Conservation (phyloP, 2,113 vertebrate genomes). For the Apistogramma diplotaenia region DNA sequence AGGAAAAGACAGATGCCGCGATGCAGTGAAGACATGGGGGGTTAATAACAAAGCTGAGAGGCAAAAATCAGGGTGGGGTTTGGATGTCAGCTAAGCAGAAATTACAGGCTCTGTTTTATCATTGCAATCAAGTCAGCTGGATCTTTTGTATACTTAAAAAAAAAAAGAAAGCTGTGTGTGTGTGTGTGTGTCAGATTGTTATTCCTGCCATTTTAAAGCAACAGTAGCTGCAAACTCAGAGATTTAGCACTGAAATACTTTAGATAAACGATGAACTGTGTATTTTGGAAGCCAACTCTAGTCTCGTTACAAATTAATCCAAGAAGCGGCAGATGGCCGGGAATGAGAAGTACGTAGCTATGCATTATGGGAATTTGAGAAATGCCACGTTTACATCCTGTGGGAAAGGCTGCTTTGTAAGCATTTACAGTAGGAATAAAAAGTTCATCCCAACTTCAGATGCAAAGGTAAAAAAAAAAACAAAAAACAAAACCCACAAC, state of each 20-base stretch:
- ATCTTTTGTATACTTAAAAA: not conserved
- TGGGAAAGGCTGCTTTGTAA: not conserved
- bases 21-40: constrained; percentile 30
- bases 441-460: not conserved
- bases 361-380: constrained; percentile 39
- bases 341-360: not conserved
- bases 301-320: not conserved
- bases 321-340: constrained; percentile 35
- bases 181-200: not conserved
- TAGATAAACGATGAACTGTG: not conserved
- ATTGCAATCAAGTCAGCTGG: not conserved
- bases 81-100: not conserved
- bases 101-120: not conserved
- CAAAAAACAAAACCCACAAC: too few species aligned
- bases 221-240: not conserved
- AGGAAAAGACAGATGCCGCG: constrained; percentile 13
- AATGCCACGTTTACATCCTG: not conserved
- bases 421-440: not conserved
- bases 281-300: not conserved
- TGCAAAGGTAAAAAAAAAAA: not conserved
- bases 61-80: not conserved
- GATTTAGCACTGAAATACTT: not conserved
- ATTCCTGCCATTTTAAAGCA: not conserved
- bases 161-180: not conserved
- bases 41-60: constrained; percentile 36